Evolutionary conservation across 2,113 vertebrate genomes (phyloP).

Genomic region (Oxyura jamaicensis): DNA sequence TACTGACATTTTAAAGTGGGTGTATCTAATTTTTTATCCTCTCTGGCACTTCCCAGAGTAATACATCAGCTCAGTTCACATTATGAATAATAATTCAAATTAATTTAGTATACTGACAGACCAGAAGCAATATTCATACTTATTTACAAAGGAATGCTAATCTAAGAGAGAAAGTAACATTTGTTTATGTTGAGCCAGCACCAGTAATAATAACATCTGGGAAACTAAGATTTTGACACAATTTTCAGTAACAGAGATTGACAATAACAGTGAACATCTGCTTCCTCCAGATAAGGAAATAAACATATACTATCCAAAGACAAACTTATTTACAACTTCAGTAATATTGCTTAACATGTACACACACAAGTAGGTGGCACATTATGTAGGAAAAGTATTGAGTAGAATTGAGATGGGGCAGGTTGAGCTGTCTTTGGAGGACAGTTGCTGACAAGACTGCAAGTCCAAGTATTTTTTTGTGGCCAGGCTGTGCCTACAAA

Average conservation of each 20-base stretch:
- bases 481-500: background rate
- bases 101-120: background rate
- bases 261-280: background rate
- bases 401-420: background rate
- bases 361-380: rapidly evolving
- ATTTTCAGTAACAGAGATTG: background rate
- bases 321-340: background rate
- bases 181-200: background rate
- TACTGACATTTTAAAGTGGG: background rate
- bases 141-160: background rate
- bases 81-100: background rate
- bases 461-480: background rate
- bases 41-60: background rate
- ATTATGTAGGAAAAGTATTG: background rate
- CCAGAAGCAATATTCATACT: background rate
- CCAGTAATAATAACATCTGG: background rate
- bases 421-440: background rate
- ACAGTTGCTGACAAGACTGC: background rate
- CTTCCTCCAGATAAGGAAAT: background rate
- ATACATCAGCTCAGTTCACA: background rate
- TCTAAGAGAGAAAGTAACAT: background rate
- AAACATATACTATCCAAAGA: background rate
- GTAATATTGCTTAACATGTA: rapidly evolving
- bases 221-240: background rate
- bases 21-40: background rate